Evolutionary conservation across 2,797 vertebrate species (phyloP).

Genomic region (Galaxias olidus): DNA sequence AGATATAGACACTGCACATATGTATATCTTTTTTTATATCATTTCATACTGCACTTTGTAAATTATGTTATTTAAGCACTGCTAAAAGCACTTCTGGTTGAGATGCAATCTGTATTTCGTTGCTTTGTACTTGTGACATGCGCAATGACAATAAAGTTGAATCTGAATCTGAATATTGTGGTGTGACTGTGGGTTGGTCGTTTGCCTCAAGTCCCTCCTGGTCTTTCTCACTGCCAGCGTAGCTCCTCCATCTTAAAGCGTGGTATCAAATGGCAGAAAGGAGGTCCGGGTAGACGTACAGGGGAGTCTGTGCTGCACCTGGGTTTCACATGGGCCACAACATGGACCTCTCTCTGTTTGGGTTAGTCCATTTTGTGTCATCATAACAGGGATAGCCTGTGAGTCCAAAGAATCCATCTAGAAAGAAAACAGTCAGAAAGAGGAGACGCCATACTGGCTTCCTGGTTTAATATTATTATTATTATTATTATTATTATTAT

Average conservation of each 20-base stretch:
- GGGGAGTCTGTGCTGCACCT: slow-evolving; percentile 55
- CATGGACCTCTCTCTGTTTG: slow-evolving; percentile 24
- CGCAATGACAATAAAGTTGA: too few relatives aligned
- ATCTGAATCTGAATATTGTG: neutral
- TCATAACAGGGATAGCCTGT: slow-evolving; percentile 38
- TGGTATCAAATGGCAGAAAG: slow-evolving; percentile 40
- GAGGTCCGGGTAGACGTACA: slow-evolving; percentile 27
- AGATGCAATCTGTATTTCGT: too few relatives aligned
- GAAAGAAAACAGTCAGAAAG: slow-evolving; percentile 39
- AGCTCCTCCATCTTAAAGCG: slow-evolving; percentile 40
- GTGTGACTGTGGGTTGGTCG: slow-evolving; percentile 24
- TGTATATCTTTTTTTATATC: too few relatives aligned
- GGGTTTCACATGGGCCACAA: slow-evolving; percentile 46
- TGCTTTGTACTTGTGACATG: too few relatives aligned
- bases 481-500: too few relatives aligned
- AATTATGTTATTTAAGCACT: too few relatives aligned
- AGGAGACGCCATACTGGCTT: neutral
- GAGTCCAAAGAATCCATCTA: slow-evolving; percentile 43
- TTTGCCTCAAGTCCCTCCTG: slow-evolving; percentile 33
- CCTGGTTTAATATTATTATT: too few relatives aligned
- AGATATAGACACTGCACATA: too few relatives aligned
- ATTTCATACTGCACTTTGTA: too few relatives aligned
- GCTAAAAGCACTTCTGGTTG: too few relatives aligned
- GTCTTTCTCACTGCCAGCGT: slow-evolving; percentile 47
- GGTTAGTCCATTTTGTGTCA: slow-evolving; percentile 40